Evolutionary conservation across 2,797 vertebrate genomes (phyloP).

Genomic region (Nyctibius grandis): DNA sequence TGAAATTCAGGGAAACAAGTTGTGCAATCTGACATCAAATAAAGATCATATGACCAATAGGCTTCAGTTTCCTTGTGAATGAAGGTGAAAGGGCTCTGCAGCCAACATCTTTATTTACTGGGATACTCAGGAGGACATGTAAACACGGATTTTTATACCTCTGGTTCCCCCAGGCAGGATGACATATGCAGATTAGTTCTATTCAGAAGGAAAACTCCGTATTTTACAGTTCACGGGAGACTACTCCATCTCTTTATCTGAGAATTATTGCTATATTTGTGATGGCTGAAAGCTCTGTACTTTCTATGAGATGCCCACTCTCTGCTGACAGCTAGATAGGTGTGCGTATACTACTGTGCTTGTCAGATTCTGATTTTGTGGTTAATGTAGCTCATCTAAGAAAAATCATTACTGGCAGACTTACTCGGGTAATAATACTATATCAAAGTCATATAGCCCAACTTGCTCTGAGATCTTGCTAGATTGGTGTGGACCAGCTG

Average conservation of each 20-base stretch:
- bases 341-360: not conserved
- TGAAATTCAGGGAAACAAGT: conserved; percentile 24
- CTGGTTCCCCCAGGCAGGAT: not conserved
- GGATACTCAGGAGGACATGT: not conserved
- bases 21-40: conserved; percentile 19
- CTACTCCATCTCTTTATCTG: not conserved
- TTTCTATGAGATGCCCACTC: not conserved
- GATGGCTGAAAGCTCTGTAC: not conserved
- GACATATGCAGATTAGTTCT: not conserved
- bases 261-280: not conserved
- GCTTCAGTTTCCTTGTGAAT: not conserved
- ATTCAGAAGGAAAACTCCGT: not conserved
- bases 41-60: not conserved
- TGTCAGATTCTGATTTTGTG: not conserved
- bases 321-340: not conserved
- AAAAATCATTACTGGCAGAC: not conserved
- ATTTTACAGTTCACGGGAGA: not conserved
- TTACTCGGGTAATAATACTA: not conserved
- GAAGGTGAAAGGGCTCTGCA: not conserved
- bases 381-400: not conserved
- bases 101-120: not conserved
- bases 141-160: not conserved
- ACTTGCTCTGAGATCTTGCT: not conserved
- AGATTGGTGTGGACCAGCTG: not conserved
- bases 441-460: not conserved